These are phyloP conservation scores for Leptopilina myrica DNA, from an alignment of 2,888 invertebrate species.

Conservation along the genomic window DNA sequence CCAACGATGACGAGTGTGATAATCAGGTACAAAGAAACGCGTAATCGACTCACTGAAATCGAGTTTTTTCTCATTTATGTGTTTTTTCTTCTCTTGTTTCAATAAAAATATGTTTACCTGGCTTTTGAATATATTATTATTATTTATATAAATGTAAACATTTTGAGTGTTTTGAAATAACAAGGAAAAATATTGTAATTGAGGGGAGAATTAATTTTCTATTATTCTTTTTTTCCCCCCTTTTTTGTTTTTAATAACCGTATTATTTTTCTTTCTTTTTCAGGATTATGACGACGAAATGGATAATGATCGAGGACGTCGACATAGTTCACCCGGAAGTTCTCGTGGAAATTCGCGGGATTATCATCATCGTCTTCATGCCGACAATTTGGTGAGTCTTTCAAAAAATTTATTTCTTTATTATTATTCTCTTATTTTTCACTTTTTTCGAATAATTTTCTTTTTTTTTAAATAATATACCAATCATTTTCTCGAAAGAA, in stretches of 20 bases:
- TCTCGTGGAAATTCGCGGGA: constrained; percentile 82
- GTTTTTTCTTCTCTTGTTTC: neutral
- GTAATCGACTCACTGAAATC: constrained; percentile 45
- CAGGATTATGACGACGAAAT: constrained; percentile 86
- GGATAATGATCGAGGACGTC: constrained; percentile 81
- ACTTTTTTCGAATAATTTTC: constrained; percentile 6
- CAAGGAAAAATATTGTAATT: neutral
- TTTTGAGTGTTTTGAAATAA: no score
- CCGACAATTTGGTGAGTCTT: constrained; percentile 76
- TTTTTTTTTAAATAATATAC: neutral
- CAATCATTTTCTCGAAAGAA: constrained; percentile 14
- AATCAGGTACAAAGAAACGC: constrained; percentile 70
- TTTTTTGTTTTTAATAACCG: neutral
- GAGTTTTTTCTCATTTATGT: constrained; percentile 24
- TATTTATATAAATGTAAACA: no score
- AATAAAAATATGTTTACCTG: neutral
- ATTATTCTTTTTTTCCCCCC: neutral
- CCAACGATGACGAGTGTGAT: constrained; percentile 77
- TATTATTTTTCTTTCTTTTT: constrained; percentile 54
- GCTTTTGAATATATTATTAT: no score
- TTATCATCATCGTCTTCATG: constrained; percentile 72
- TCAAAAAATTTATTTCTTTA: neutral
- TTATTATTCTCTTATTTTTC: neutral
- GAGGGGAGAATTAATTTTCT: neutral
- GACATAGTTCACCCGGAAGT: constrained; percentile 85